Conservation (phyloP, 2,888 invertebrate species). For the Ennomos fuscantarius region DNA sequence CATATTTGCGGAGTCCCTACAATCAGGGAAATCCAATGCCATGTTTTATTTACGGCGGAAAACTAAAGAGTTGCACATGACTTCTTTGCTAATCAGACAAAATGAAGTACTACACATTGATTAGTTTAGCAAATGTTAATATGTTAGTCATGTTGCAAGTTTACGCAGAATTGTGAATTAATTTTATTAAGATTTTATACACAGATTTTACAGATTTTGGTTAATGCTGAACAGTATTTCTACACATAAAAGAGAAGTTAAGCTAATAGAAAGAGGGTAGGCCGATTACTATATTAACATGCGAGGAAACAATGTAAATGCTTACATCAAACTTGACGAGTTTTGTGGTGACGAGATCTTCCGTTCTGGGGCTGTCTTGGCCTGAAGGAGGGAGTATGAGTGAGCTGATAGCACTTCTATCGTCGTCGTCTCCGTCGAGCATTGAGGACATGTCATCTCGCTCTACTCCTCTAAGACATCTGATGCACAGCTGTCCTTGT, state of each 20-base stretch:
- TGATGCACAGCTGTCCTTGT: slow-evolving; percentile 93
- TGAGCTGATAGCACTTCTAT: slow-evolving; percentile 87
- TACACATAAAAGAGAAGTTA: slow-evolving; percentile 49
- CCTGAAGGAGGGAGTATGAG: slow-evolving; percentile 75
- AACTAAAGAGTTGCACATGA: slow-evolving; percentile 50
- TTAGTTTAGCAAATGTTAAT: slow-evolving; percentile 67
- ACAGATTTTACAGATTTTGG: slow-evolving; percentile 43
- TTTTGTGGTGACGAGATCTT: slow-evolving; percentile 76
- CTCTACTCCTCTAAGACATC: slow-evolving; percentile 89
- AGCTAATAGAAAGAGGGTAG: slow-evolving; percentile 41
- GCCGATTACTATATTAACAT: slow-evolving; percentile 17
- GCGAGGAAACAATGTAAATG: slow-evolving; percentile 38
- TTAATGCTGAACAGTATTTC: slow-evolving; percentile 50
- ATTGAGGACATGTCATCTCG: slow-evolving; percentile 88
- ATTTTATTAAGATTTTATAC: slow-evolving; percentile 52
- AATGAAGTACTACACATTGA: slow-evolving; percentile 42
- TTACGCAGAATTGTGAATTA: slow-evolving; percentile 66
- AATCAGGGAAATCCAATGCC: slow-evolving; percentile 41
- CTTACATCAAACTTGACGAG: slow-evolving; percentile 86
- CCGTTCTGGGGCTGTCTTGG: slow-evolving; percentile 69
- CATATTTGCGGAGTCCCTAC: slow-evolving; percentile 10
- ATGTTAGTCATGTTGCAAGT: slow-evolving; percentile 65
- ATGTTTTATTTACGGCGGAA: slow-evolving; percentile 52
- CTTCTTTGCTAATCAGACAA: slow-evolving; percentile 40
- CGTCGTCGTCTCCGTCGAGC: slow-evolving; percentile 90